phyloP scores from a whole-genome alignment of 2,888 invertebrate genomes.

The Eulithis prunata region DNA sequence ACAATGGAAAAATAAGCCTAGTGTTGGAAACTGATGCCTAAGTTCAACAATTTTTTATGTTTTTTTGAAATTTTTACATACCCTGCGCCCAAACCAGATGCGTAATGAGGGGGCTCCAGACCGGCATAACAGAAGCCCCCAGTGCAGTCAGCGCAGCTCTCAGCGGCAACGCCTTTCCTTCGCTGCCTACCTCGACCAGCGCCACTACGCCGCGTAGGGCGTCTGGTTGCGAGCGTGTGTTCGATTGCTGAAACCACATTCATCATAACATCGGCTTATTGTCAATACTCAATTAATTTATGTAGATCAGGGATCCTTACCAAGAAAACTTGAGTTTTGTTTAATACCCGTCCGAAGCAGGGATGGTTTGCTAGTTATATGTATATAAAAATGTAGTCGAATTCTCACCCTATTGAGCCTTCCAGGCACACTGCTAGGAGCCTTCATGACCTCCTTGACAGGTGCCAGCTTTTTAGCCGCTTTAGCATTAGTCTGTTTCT shows the following conservation, averaged over 20 bases:
- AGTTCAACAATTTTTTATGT: too few relatives aligned
- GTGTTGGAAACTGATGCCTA: too few relatives aligned
- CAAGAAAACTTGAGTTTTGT: too few relatives aligned
- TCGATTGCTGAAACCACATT: constrained; percentile 27
- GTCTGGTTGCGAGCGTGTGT: constrained; percentile 46
- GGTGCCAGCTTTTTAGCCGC: constrained; percentile 7
- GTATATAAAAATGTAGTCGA: too few relatives aligned
- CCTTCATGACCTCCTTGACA: constrained; percentile 8
- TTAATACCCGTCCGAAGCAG: too few relatives aligned
- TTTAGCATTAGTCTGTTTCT: constrained; percentile 29
- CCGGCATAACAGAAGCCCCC: constrained; percentile 65
- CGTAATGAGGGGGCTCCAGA: constrained; percentile 72
- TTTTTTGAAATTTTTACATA: constrained; percentile 36
- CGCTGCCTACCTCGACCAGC: constrained; percentile 67
- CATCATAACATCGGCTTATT: too few relatives aligned
- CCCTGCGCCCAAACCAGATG: constrained; percentile 75
- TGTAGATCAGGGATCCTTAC: too few relatives aligned
- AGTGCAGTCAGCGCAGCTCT: constrained; percentile 68
- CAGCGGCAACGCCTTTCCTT: constrained; percentile 63
- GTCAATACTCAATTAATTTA: too few relatives aligned
- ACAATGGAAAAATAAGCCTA: too few relatives aligned
- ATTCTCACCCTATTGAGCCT: constrained; percentile 26
- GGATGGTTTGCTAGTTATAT: too few relatives aligned
- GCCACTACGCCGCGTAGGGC: constrained; percentile 66
- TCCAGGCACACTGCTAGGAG: constrained; percentile 6